These are phyloP conservation scores for Dryoscopus gambensis DNA, from an alignment of 2,113 vertebrate species.

Conservation along the genomic window DNA sequence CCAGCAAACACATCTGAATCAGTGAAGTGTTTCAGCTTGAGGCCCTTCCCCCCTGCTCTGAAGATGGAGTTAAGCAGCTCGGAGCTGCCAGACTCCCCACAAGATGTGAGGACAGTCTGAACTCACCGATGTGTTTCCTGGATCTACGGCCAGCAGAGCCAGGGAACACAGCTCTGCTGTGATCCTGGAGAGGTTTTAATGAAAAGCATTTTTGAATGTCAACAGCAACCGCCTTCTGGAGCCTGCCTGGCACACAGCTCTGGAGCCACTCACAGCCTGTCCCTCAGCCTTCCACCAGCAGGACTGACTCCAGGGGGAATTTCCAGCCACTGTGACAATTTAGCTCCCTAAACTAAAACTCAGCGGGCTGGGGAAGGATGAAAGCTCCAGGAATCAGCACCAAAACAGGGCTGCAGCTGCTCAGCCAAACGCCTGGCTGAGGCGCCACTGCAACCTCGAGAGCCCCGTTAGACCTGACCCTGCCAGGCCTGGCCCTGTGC, in stretches of 20 bases:
- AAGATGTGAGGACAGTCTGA: background rate
- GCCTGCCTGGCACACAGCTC: background rate
- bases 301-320: background rate
- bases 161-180: background rate
- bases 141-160: background rate
- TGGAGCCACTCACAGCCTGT: background rate
- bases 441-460: background rate
- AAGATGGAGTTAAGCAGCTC: background rate
- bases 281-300: background rate
- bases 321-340: background rate
- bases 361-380: fast-evolving
- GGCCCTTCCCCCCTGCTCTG: background rate
- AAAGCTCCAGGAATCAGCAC: background rate
- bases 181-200: background rate
- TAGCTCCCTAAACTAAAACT: background rate
- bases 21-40: background rate
- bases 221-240: background rate
- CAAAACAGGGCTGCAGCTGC: background rate
- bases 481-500: background rate
- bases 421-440: background rate
- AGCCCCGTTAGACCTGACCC: fast-evolving
- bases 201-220: background rate
- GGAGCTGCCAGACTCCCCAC: background rate
- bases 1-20: background rate
- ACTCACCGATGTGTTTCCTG: background rate